These are phyloP conservation scores for Rhamphomyia laevipes DNA, from an alignment of 2,888 invertebrate species.

Conservation along the genomic window DNA sequence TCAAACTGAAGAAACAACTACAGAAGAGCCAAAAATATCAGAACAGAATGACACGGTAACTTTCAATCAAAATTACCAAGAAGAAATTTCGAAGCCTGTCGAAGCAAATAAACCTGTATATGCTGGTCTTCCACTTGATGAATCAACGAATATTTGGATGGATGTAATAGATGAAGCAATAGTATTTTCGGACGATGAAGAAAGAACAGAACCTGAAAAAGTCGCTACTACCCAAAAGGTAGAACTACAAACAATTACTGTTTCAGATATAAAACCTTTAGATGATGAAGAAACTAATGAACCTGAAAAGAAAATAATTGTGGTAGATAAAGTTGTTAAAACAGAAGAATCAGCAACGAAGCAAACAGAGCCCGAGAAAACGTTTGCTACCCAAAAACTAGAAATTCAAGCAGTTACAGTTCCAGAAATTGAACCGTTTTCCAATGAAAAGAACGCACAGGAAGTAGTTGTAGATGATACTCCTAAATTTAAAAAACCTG, in stretches of 20 bases:
- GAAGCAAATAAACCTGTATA: constrained; percentile 12
- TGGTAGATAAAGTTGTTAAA: background rate
- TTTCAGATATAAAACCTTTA: no score
- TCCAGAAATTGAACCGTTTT: background rate
- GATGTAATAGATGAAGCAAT: constrained; percentile 25
- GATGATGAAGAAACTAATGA: background rate
- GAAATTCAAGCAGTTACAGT: background rate
- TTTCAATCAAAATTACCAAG: background rate
- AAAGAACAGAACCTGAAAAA: background rate
- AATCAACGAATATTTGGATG: constrained; percentile 26
- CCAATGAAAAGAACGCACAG: background rate
- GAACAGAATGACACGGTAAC: background rate
- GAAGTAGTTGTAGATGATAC: background rate
- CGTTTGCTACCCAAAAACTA: background rate
- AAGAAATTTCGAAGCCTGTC: no score
- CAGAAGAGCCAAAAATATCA: background rate
- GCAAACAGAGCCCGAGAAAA: background rate
- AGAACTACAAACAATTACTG: no score
- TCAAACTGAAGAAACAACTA: background rate
- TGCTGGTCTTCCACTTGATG: constrained; percentile 27
- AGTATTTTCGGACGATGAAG: constrained; percentile 17
- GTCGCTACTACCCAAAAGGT: background rate
- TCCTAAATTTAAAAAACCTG: background rate
- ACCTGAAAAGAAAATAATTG: no score
- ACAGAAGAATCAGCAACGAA: background rate